A percentile compares a stretch with the other conserved stretches of the same genome.
Conservation (phyloP, 2,113 vertebrate genomes). For the Falco punctatus region DNA sequence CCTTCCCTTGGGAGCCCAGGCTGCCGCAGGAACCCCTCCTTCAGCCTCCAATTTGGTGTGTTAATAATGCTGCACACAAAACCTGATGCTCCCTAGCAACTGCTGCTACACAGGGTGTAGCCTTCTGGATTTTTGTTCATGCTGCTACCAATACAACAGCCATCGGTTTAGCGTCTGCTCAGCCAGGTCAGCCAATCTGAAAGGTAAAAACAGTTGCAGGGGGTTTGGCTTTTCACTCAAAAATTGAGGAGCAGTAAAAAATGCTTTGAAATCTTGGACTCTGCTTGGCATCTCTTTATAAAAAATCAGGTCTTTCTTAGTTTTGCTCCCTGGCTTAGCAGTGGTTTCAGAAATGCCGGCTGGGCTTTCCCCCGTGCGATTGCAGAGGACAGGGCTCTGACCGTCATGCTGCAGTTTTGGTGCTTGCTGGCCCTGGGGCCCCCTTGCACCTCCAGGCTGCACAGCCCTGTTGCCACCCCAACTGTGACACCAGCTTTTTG, state of each 20-base stretch:
- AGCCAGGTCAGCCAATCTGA: not conserved
- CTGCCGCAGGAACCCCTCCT: not conserved
- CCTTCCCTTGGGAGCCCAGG: not conserved
- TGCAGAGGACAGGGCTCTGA: not conserved
- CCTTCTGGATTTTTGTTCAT: not conserved
- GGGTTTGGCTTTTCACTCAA: not conserved
- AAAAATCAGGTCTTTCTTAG: not conserved
- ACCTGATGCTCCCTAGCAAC: not conserved
- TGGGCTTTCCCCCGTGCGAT: not conserved
- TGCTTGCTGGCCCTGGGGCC: rapidly evolving
- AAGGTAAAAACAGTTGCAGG: not conserved
- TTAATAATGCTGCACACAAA: not conserved
- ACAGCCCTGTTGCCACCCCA: not conserved
- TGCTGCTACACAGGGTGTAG: not conserved
- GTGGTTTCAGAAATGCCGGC: not conserved
- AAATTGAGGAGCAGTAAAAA: not conserved
- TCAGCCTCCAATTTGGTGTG: not conserved
- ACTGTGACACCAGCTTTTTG: not conserved
- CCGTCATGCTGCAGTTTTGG: rapidly evolving
- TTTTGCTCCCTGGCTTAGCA: not conserved
- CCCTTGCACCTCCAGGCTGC: not conserved
- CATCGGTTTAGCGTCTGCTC: not conserved
- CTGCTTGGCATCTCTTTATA: not conserved
- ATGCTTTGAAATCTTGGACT: not conserved
- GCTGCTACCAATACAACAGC: not conserved